Evolutionary conservation across 2,888 invertebrate genomes (phyloP).

Genomic region (Selenia dentaria): DNA sequence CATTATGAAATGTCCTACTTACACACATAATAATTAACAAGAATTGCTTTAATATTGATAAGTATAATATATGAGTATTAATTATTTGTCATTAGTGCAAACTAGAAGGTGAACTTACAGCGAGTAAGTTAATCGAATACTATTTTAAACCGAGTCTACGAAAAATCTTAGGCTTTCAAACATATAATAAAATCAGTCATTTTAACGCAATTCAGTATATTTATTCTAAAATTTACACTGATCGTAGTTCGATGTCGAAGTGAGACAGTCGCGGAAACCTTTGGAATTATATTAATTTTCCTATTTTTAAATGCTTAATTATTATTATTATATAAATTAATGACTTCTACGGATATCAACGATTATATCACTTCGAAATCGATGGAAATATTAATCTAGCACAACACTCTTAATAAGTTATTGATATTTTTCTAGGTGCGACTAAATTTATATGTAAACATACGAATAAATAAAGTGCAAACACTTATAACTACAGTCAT

Average conservation of each 20-base stretch:
- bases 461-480: conserved; percentile 85
- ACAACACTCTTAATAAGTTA: conserved; percentile 85
- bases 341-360: conserved; percentile 76
- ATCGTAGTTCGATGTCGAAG: conserved; percentile 76
- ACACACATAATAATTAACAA: conserved; percentile 76
- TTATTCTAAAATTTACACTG: conserved; percentile 81
- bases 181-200: conserved; percentile 84
- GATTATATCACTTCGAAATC: conserved; percentile 78
- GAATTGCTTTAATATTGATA: conserved; percentile 78
- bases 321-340: conserved; percentile 77
- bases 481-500: conserved; percentile 84
- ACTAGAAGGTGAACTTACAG: conserved; percentile 79
- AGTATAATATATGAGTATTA: conserved; percentile 62
- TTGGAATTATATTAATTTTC: conserved; percentile 71
- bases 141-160: conserved; percentile 79
- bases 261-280: conserved; percentile 73
- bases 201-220: conserved; percentile 83
- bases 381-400: conserved; percentile 78
- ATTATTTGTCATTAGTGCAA: conserved; percentile 74
- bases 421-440: conserved; percentile 84
- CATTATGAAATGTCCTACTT: conserved; percentile 67
- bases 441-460: conserved; percentile 82
- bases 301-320: conserved; percentile 79
- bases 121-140: conserved; percentile 68
- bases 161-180: conserved; percentile 83